phyloP scores from a whole-genome alignment of 2,797 vertebrate genomes.

The Benthosema pterotum region DNA sequence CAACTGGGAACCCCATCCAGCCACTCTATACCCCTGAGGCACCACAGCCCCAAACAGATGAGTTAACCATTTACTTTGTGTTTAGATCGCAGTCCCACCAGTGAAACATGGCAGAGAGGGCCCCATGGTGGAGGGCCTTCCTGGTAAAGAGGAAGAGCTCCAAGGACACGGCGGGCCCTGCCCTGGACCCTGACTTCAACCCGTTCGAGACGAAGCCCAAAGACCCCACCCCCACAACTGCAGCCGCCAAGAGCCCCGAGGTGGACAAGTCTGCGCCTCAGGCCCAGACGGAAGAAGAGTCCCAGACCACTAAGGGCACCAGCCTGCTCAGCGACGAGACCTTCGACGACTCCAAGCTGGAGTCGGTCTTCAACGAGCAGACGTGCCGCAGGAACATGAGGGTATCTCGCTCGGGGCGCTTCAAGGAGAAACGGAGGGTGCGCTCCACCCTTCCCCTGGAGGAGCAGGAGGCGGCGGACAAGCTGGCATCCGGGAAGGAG shows the following conservation, averaged over 20 bases:
- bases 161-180: slow-evolving; percentile 64
- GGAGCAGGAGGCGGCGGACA: slow-evolving; percentile 74
- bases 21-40: too few relatives aligned
- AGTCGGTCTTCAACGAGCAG: slow-evolving; percentile 77
- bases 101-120: slow-evolving; percentile 80
- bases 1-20: too few relatives aligned
- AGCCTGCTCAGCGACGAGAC: slow-evolving; percentile 54
- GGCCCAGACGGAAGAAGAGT: slow-evolving; percentile 9
- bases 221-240: slow-evolving; percentile 26
- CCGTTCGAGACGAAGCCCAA: slow-evolving; percentile 52
- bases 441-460: slow-evolving; percentile 83
- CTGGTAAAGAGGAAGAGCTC: slow-evolving; percentile 79
- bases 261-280: slow-evolving; percentile 17
- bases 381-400: slow-evolving; percentile 87
- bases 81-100: slow-evolving; percentile 18
- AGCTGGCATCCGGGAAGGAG: slow-evolving; percentile 43
- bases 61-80: neutral
- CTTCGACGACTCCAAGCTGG: slow-evolving; percentile 74
- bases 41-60: neutral
- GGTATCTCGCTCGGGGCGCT: slow-evolving; percentile 92
- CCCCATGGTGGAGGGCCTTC: slow-evolving; percentile 90
- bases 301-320: slow-evolving; percentile 41
- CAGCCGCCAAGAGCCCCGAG: slow-evolving; percentile 26
- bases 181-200: slow-evolving; percentile 64
- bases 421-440: slow-evolving; percentile 87